Base-by-base conservation (phyloP, 2,797 vertebrate genomes). In the Coreius guichenoti region DNA sequence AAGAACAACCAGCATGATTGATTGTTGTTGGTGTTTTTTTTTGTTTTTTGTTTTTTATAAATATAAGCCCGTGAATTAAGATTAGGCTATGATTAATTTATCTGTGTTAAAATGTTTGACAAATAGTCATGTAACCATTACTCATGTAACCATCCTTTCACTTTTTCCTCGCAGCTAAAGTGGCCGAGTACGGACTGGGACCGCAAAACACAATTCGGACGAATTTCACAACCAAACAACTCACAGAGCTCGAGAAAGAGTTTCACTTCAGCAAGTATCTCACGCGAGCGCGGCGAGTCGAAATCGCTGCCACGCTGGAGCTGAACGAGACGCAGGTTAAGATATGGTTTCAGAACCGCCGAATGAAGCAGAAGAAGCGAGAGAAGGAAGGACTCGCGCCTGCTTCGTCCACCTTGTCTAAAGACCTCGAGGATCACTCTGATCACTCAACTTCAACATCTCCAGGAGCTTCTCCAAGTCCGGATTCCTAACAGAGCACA, bases 181-280 rank as follows among this genome's bases (percentile, higher is more conserved):
- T 93, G 51, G 86, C 96, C 0, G 98, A 99, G 88, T 96, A 94
- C 86, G 97, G 98, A 58, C 91, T 95, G 80, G 95, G 96, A 11
- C 91, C 93, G 0, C 94, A 97, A 36, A 95, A 93, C 89, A 94
- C 95, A 90, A 96, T 98, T 89, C 96, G 98, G 82, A 99, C 98
- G 58, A 99, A 99, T 93, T 99, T 99, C 95, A 98, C 95, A 89
- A 99, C 98, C 61, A 94, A 97, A 88, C 98, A 99, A 93, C 95
- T 99, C 86, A 99, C 98, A 0, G 98, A 99, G 92, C 95, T 99
- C 90, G 98, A 99, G 93, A 99, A 99, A 90, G 98, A 99, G 85
- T 99, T 99, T 86, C 98, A 99, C 92, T 99, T 99, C 92, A 99
- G 97, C 92, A 99, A 99, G 91, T 99, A 99, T 92, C 94, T 99